Evolutionary conservation across 2,113 vertebrate species (phyloP).

Genomic region (Otis tarda): DNA sequence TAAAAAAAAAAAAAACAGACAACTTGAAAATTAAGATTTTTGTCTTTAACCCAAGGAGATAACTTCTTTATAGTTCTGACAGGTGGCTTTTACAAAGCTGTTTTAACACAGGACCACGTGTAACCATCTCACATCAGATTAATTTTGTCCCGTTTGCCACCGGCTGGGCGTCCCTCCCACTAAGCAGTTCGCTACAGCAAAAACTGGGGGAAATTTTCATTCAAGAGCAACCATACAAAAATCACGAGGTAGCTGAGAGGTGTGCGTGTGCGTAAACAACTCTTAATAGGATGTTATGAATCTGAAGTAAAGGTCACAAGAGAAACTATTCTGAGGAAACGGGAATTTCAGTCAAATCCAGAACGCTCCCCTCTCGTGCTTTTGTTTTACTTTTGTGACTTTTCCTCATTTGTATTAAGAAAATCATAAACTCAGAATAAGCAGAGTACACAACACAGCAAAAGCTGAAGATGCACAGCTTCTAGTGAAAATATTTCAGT

Average conservation of each 20-base stretch:
- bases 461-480: not conserved
- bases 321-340: not conserved
- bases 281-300: not conserved
- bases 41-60: not conserved
- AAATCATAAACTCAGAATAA: not conserved
- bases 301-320: not conserved
- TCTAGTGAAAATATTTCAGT: not conserved
- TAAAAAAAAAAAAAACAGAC: not conserved
- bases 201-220: not conserved
- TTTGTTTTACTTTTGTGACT: not conserved
- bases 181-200: not conserved
- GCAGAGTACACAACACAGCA: not conserved
- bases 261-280: not conserved
- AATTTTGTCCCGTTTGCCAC: not conserved
- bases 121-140: rapidly evolving
- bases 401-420: not conserved
- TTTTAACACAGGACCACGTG: too few species aligned
- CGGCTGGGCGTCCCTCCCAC: not conserved
- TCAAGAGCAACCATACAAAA: not conserved
- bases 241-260: not conserved
- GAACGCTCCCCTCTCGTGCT: not conserved
- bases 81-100: not conserved
- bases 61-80: not conserved
- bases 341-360: not conserved
- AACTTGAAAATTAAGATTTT: not conserved